Evolutionary conservation across 1,140 invertebrate genomes (phyloP), one percentile per base, ranked within the genome.

Genomic region (Pseudomyrmex cubaensis): DNA sequence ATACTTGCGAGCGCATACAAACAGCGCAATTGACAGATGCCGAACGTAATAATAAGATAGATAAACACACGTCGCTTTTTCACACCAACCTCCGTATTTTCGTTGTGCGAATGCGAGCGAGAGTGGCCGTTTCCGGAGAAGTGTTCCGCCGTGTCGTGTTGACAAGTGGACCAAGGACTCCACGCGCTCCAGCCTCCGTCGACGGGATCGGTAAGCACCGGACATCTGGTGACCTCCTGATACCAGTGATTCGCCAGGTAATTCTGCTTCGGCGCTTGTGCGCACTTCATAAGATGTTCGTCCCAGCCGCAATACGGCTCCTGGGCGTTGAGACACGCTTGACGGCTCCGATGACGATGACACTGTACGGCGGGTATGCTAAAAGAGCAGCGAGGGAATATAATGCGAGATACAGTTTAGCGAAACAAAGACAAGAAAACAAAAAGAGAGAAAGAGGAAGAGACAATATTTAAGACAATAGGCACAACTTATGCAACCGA

Each of bases 221-320:
- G 96, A 90, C 96, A 97, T 76, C 95, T 92, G 15, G 95, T 95
- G 63, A 96, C 93, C 48, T 95, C 92, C 91, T 98, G 98, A n/a
- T 95, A 95, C 97, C 96, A 98, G 89, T 95, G 96, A 56, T 94
- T 95, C 22, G 93, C 95, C 12, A 94, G 93, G 0, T 96, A 95
- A 83, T 97, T 95, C 25, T 95, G 95, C 76, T 95, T 94, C 1
- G 96, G 96, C 0, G 97, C 95, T 0, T 96, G 94, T 0, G 96
- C 95, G 90, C 98, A 99, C 10, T 94, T 92, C 69, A 97, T 95
- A 5, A 95, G 93, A 3, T 96, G 94, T 74, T 97, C 96, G 92
- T 99, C 97, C 98, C 98, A 99, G 0, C 98, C 98, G 93, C 98
- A 99, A 92, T 99, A 98, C 0, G 98, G 98, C 93, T 99, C 98